Base-by-base conservation (phyloP, 2,888 invertebrate genomes). In the Bellardia bayeri region DNA sequence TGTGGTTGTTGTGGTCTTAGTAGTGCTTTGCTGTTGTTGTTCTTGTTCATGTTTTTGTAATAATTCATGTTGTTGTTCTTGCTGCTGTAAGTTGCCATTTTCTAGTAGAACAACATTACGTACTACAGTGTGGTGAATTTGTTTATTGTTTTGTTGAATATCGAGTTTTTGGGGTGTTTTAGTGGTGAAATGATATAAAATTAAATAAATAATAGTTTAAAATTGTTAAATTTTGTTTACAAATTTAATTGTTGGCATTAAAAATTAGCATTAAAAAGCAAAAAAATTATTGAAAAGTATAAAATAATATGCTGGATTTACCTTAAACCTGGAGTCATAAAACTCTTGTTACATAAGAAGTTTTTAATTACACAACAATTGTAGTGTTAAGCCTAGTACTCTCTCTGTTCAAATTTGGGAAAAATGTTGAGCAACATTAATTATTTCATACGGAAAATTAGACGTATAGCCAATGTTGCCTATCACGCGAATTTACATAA, bases 1-100 rank as follows among this genome's bases (percentile, higher is more conserved):
- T 14, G 89, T 89, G 8, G 89, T 89, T 11, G 89, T 88, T 56
- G 86, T 89, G 9, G 85, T 89, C 61, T 82, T 87, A 8, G 72
- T 64, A 66, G 88, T 82, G 89, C 87, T 81, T 85, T 89, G 89
- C 86, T 89, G 82, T 83, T 89, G 88, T 85, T 89, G 72, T 49
- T 87, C 82, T 82, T 79, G 61, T 66, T 84, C 66, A 51, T 82
- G 45, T n/a, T 78, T 86, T 90, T 86, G 88, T 71, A 81, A 80
- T 66, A 82, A 51, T 33, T 80, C 82, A 23, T 23, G 23, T 68
- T 81, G 86, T 72, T 85, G 75, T 37, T 63, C 51, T 6, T 69
- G 71, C 56, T 66, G 64, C n/a, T 82, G 76, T 69, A 45, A 16
- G 13, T 83, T 85, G 87, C 69, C 87, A 75, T 87, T 87, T 64